Evolutionary conservation across 2,113 vertebrate genomes (phyloP), one percentile per base, ranked within the genome.

Genomic region (Poecilia latipinna): DNA sequence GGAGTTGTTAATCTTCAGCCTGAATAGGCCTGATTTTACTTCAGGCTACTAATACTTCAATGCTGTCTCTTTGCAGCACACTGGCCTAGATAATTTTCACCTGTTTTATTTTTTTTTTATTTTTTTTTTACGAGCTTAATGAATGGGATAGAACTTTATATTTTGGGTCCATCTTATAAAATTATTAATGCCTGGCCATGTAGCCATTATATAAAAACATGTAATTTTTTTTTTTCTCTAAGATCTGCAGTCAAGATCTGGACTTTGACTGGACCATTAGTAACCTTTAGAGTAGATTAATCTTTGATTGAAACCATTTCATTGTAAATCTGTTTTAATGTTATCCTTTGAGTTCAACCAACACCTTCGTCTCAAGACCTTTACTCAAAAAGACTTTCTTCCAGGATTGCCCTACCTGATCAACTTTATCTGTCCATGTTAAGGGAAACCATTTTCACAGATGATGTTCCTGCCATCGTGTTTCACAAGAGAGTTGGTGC

Each of bases 21-120:
- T 86, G 84, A 87, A 74, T 71, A 65, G 77, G 72, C 61, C 89
- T 79, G 82, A 62, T 80, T 87, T 84, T 69, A 86, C 90, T 85
- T 19, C 78, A 13, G 90, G 90, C 90, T 79, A 88, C 80, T 86
- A 75, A 85, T 86, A 87, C 78, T 79, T 89, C 74, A 83, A 65
- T 4, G 74, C 61, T 79, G 78, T 87, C 77, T 57, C 82, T 65
- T 75, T 61, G 39, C 79, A 86, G 65, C 72, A 88, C 24, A 79
- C 77, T 89, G 84, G 73, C 90, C 88, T 79, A 90, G 80, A 90
- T 90, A 81, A 69, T 44, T 84, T 65, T 81, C 72, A 85, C 73
- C 72, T 75, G 69, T 61, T 82, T 83, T 65, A 12, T 0, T n/a
- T 48, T 10, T 10, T 10, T 35, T 35, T 35, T 35, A 8, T 0